These are phyloP conservation scores for Crotalus tigris DNA, from an alignment of 2,113 vertebrate genomes.

Conservation along the genomic window DNA sequence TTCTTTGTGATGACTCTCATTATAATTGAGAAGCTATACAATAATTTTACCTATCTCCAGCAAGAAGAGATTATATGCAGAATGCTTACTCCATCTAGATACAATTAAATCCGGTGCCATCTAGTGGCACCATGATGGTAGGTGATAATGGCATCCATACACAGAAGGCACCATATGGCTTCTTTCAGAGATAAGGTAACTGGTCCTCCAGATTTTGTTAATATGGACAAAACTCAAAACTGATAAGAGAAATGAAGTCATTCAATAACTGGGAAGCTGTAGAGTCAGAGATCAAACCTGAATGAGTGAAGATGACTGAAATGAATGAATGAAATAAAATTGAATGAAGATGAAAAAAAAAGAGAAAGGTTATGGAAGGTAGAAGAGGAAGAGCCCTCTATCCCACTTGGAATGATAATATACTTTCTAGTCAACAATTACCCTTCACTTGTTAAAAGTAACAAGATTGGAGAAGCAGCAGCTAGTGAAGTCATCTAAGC, in stretches of 20 bases:
- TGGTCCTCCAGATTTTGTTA: neutral
- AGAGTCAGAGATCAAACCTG: neutral
- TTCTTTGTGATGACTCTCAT: neutral
- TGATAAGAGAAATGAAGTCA: neutral
- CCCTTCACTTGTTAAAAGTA: neutral
- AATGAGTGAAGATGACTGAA: neutral
- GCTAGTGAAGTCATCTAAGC: neutral
- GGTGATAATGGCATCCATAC: neutral
- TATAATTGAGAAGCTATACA: neutral
- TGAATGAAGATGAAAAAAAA: neutral
- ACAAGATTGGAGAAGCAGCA: neutral
- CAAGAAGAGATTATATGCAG: neutral
- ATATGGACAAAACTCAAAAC: neutral
- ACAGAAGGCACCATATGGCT: neutral
- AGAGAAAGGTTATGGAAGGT: neutral
- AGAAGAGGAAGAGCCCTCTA: neutral
- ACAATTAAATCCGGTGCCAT: neutral
- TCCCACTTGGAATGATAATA: neutral
- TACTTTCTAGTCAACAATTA: neutral
- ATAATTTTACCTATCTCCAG: neutral
- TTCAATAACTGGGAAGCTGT: neutral
- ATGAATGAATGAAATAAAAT: neutral
- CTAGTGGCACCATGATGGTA: neutral
- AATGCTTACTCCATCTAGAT: neutral
- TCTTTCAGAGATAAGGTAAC: neutral